Evolutionary conservation across 2,888 invertebrate species (phyloP).

Genomic region (Asteroscopus sphinx): DNA sequence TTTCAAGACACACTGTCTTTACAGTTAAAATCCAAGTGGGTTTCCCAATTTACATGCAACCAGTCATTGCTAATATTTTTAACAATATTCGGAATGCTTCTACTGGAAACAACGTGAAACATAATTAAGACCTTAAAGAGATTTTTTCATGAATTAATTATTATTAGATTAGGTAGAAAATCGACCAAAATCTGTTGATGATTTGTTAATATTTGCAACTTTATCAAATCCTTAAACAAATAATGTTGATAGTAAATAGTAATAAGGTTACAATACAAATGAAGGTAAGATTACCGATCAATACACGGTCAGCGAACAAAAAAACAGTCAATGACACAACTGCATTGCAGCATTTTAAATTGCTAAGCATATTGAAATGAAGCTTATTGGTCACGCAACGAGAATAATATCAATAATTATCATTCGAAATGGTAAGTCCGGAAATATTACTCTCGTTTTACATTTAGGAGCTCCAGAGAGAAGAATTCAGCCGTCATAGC

Average conservation of each 20-base stretch:
- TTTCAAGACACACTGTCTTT: slow-evolving; percentile 5
- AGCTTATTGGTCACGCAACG: slow-evolving; percentile 6
- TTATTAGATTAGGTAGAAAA: too few relatives aligned
- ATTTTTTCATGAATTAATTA: too few relatives aligned
- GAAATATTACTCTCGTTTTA: too few relatives aligned
- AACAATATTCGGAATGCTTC: too few relatives aligned
- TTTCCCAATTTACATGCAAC: not conserved
- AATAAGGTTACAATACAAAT: slow-evolving; percentile 13
- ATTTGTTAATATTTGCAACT: too few relatives aligned
- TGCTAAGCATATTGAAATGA: slow-evolving; percentile 8
- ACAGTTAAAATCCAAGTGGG: slow-evolving; percentile 3
- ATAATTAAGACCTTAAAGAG: too few relatives aligned
- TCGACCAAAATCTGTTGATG: too few relatives aligned
- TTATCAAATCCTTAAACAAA: not conserved
- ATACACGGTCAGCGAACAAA: slow-evolving; percentile 40
- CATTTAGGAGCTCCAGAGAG: too few relatives aligned
- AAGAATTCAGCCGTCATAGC: too few relatives aligned
- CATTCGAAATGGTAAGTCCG: not conserved
- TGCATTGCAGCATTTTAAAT: slow-evolving; percentile 53
- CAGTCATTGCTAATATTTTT: too few relatives aligned
- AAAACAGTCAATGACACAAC: slow-evolving; percentile 51
- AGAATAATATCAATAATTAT: not conserved
- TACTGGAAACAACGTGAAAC: too few relatives aligned
- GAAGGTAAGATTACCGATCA: slow-evolving; percentile 42
- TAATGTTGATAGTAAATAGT: not conserved